Evolutionary conservation across 2,113 vertebrate genomes (phyloP).

Genomic region (Toxotes jaculatrix): DNA sequence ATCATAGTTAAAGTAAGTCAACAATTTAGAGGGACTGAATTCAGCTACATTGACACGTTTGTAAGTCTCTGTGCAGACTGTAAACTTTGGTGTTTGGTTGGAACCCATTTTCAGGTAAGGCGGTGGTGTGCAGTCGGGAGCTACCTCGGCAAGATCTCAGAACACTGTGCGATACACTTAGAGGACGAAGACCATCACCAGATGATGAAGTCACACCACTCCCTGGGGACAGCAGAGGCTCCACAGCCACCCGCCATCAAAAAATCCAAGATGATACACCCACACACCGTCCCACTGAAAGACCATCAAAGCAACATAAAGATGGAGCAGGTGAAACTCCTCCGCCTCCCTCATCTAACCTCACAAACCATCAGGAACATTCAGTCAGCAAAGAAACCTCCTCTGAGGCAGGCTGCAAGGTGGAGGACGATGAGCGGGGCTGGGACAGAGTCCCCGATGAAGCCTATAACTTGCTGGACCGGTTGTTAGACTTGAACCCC

Average conservation of each 20-base stretch:
- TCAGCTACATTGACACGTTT: background rate
- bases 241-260: background rate
- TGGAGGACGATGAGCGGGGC: conserved; percentile 75
- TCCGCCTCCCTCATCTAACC: background rate
- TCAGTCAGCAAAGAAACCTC: background rate
- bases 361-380: background rate
- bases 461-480: conserved; percentile 94
- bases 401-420: conserved; percentile 13
- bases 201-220: conserved; percentile 48
- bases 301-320: background rate
- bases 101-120: conserved; percentile 86
- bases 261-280: conserved; percentile 32
- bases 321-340: background rate
- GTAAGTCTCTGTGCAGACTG: background rate
- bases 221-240: conserved; percentile 20
- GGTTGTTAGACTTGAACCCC: conserved; percentile 94
- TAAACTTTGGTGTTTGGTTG: background rate
- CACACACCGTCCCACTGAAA: conserved; percentile 12
- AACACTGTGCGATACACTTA: conserved; percentile 91
- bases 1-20: background rate
- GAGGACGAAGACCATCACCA: conserved; percentile 74
- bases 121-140: conserved; percentile 92
- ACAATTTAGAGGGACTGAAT: background rate
- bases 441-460: conserved; percentile 92
- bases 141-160: conserved; percentile 92